A percentile compares a stretch with the other conserved stretches of the same genome.
Evolutionary conservation across 2,797 vertebrate genomes (phyloP).

Genomic region (Anomalospiza imberbis): DNA sequence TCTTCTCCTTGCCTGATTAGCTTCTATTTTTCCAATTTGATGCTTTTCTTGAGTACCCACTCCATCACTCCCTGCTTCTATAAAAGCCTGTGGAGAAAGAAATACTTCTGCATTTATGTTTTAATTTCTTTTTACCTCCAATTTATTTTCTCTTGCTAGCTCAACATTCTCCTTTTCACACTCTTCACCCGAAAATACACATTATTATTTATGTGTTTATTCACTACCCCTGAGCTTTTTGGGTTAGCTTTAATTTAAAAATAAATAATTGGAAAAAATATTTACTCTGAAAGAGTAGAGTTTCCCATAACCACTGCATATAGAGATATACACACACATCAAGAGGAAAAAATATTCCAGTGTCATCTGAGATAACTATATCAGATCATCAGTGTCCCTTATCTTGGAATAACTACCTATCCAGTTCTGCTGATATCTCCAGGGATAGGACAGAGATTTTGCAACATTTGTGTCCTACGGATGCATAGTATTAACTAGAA

Average conservation of each 20-base stretch:
- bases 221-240: neutral
- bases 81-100: constrained; percentile 6
- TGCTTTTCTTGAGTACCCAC: constrained; percentile 17
- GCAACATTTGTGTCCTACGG: neutral
- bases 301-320: neutral
- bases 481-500: neutral
- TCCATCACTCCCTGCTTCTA: neutral
- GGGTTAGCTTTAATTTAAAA: neutral
- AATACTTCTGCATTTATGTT: neutral
- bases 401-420: neutral
- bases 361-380: neutral
- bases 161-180: neutral
- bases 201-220: neutral
- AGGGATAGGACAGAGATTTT: neutral
- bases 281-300: neutral
- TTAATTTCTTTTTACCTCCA: rapidly evolving
- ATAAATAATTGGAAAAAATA: neutral
- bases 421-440: neutral
- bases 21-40: constrained; percentile 18
- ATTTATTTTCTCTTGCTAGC: neutral
- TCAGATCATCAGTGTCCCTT: neutral
- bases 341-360: neutral
- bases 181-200: neutral
- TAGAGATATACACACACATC: neutral
- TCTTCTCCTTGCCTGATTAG: constrained; percentile 41